These are phyloP conservation scores for Mastomys coucha DNA, from an alignment of 2,113 vertebrate genomes.

Conservation along the genomic window DNA sequence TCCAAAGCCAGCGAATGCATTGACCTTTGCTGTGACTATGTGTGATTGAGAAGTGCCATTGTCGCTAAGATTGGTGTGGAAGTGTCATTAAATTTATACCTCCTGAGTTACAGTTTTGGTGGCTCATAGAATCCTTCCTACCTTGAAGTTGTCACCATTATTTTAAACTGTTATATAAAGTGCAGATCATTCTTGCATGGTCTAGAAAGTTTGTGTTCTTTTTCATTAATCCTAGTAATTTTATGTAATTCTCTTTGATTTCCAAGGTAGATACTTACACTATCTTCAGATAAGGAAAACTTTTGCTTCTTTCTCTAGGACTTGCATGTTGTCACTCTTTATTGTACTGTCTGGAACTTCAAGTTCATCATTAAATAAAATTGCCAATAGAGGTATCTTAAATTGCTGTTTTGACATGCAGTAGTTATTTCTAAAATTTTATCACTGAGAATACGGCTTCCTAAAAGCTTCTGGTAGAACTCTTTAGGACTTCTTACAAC, in stretches of 20 bases:
- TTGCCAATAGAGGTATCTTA: background rate
- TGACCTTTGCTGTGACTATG: background rate
- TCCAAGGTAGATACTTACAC: background rate
- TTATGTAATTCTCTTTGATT: background rate
- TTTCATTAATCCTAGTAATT: background rate
- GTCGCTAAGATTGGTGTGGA: background rate
- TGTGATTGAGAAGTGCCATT: background rate
- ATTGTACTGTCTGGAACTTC: background rate
- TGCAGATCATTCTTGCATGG: constrained; percentile 18
- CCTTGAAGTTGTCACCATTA: background rate
- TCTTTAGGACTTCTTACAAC: background rate
- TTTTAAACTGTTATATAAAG: background rate
- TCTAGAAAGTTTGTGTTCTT: background rate
- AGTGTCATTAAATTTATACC: background rate
- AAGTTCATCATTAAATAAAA: constrained; percentile 15
- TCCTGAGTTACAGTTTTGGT: background rate
- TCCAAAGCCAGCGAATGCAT: background rate
- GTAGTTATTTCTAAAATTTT: constrained; percentile 22
- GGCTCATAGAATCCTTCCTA: background rate
- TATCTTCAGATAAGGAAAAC: background rate
- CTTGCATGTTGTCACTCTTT: background rate
- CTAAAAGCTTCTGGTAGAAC: background rate
- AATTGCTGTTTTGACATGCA: background rate
- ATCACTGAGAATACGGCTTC: background rate
- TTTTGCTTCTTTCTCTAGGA: background rate